phyloP scores from a whole-genome alignment of 1,140 invertebrate genomes.

The Magallana ariakensis region DNA sequence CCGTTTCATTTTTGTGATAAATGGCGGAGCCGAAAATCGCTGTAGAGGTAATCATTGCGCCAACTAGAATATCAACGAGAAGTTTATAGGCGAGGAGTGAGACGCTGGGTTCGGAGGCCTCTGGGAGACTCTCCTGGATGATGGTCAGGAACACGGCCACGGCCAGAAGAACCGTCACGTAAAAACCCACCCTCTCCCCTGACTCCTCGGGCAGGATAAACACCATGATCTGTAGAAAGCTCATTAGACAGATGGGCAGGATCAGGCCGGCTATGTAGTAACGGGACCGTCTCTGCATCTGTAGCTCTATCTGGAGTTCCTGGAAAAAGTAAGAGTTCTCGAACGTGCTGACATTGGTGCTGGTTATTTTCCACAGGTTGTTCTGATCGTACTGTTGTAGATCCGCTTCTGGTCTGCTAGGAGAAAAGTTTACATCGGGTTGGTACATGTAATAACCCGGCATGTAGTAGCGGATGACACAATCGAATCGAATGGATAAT shows the following conservation, averaged over 20 bases:
- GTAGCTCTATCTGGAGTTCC: slow-evolving; percentile 60
- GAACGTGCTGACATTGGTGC: background rate
- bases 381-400: slow-evolving; percentile 81
- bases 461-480: slow-evolving; percentile 78
- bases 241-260: slow-evolving; percentile 82
- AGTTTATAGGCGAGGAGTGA: slow-evolving; percentile 28
- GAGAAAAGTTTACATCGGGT: slow-evolving; percentile 79
- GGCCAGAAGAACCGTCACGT: slow-evolving; percentile 82
- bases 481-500: slow-evolving; percentile 87
- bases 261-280: slow-evolving; percentile 80
- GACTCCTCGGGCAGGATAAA: slow-evolving; percentile 82
- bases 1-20: background rate
- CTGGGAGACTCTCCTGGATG: slow-evolving; percentile 82
- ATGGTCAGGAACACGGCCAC: slow-evolving; percentile 82
- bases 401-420: slow-evolving; percentile 80
- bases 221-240: slow-evolving; percentile 81
- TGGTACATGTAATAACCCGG: slow-evolving; percentile 59
- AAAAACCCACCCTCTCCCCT: slow-evolving; percentile 82
- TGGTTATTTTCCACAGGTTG: slow-evolving; percentile 80
- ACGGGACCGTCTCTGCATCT: slow-evolving; percentile 60
- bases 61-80: background rate
- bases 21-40: background rate
- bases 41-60: background rate
- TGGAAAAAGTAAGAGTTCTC: background rate
- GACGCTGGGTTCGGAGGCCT: slow-evolving; percentile 77